These are phyloP conservation scores for Polypedilum vanderplanki DNA, from an alignment of 1,140 invertebrate species.

Conservation along the genomic window DNA sequence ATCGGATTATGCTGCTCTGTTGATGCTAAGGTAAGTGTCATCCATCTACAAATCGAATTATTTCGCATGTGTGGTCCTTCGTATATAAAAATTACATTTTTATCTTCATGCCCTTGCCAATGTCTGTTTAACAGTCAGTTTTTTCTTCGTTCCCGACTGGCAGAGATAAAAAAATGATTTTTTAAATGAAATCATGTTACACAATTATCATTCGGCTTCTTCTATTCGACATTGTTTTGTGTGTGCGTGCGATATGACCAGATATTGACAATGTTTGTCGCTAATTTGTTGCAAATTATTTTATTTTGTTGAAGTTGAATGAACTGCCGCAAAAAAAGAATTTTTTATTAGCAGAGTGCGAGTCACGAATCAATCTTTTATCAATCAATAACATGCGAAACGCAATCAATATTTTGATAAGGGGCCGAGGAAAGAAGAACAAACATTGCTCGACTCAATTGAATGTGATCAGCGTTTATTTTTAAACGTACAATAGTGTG, in stretches of 20 bases:
- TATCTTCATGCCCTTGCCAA: neutral
- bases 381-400: neutral
- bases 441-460: neutral
- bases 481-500: neutral
- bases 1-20: conserved; percentile 3
- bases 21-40: neutral
- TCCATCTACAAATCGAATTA: neutral
- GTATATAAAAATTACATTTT: neutral
- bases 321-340: neutral
- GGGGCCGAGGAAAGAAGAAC: neutral
- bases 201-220: neutral
- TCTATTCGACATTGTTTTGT: no score
- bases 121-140: neutral
- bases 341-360: neutral
- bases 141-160: neutral
- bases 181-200: conserved; percentile 5
- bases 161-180: neutral
- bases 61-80: neutral
- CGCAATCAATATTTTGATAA: conserved; percentile 18
- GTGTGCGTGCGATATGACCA: no score
- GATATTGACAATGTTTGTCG: no score
- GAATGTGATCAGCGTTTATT: conserved; percentile 6
- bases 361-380: conserved; percentile 1
- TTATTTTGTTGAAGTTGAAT: neutral
- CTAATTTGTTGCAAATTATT: no score